phyloP scores from a whole-genome alignment of 2,888 invertebrate species.

The Myathropa florea region DNA sequence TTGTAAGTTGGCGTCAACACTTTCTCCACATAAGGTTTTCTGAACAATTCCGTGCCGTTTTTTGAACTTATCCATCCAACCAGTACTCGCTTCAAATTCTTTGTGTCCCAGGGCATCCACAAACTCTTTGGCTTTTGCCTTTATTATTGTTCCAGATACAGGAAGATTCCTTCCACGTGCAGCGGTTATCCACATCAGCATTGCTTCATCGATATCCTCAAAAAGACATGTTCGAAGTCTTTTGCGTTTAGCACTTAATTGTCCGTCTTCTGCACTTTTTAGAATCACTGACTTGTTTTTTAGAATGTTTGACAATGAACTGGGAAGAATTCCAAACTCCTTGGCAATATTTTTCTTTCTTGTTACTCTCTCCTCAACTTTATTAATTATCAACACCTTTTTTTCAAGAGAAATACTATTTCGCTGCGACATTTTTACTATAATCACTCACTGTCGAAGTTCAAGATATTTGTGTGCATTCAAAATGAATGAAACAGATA shows the following conservation, averaged over 20 bases:
- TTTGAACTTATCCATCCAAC: no score
- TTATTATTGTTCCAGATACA: constrained; percentile 8
- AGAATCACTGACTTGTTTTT: no score
- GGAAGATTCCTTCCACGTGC: constrained; percentile 12
- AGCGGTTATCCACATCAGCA: constrained; percentile 6
- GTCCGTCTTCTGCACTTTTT: no score
- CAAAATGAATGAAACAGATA: no score
- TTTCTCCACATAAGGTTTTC: no score
- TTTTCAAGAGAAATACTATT: neutral
- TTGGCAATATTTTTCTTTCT: neutral
- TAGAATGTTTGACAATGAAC: no score
- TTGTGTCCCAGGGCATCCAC: neutral
- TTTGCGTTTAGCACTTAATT: neutral
- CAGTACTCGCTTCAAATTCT: no score
- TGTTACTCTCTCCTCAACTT: neutral
- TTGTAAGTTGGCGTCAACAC: no score
- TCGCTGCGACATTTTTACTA: neutral
- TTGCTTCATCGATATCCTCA: neutral
- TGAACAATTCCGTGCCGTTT: no score
- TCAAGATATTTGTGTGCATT: constrained; percentile 1
- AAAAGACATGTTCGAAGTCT: neutral
- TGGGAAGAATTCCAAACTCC: no score
- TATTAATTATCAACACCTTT: neutral
- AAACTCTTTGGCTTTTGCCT: neutral
- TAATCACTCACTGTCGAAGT: neutral